Evolutionary conservation across 2,888 invertebrate species (phyloP).

Genomic region (Spisula solida): DNA sequence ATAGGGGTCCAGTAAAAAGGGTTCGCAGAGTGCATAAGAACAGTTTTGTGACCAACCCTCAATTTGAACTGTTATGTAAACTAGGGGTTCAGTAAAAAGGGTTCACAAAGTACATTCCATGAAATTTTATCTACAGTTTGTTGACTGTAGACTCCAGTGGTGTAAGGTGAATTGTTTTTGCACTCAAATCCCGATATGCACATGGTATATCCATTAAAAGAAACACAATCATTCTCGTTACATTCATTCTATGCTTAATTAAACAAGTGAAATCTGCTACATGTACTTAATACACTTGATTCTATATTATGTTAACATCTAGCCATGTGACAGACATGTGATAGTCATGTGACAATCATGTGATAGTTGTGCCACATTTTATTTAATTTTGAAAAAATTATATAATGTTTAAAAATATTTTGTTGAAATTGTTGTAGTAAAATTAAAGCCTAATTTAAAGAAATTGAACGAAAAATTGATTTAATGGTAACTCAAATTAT

Average conservation of each 20-base stretch:
- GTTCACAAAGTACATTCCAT: neutral
- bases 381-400: too few relatives aligned
- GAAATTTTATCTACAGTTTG: neutral
- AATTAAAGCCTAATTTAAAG: too few relatives aligned
- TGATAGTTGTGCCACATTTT: too few relatives aligned
- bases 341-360: neutral
- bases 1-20: too few relatives aligned
- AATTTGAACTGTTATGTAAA: neutral
- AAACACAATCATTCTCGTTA: conserved; percentile 41
- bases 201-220: conserved; percentile 43
- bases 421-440: too few relatives aligned
- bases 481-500: too few relatives aligned
- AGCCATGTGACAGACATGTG: neutral
- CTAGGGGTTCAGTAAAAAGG: neutral
- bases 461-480: too few relatives aligned
- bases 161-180: neutral
- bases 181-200: conserved; percentile 35
- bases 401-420: too few relatives aligned
- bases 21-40: too few relatives aligned
- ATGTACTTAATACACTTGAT: neutral
- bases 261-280: neutral
- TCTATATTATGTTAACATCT: neutral
- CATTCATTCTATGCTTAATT: conserved; percentile 51
- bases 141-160: neutral
- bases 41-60: too few relatives aligned